A percentile compares a stretch with the other conserved stretches of the same genome.
Evolutionary conservation across 35 echinoderm and acorn worm species (phyloP).

Genomic region (Hemicentrotus pulcherrimus): DNA sequence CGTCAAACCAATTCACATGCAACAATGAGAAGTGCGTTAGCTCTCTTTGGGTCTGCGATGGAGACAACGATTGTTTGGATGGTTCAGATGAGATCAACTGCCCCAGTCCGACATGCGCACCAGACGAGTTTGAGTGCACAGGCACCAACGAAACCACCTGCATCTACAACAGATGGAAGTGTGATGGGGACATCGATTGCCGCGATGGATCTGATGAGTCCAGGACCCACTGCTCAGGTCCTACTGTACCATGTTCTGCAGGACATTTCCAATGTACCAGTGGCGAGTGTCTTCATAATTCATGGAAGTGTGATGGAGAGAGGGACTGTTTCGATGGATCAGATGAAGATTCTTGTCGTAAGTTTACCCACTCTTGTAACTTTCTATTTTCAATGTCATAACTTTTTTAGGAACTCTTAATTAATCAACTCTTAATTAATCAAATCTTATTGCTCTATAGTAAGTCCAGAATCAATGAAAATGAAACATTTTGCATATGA

Average conservation of each 20-base stretch:
- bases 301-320: conserved; percentile 83
- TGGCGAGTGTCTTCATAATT: conserved; percentile 69
- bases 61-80: conserved; percentile 77
- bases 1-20: conserved; percentile 70
- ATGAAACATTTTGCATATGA: no score
- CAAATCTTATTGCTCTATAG: no score
- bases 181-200: conserved; percentile 71
- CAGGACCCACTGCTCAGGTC: not conserved
- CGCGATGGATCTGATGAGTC: conserved; percentile 61
- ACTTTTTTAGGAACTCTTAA: no score
- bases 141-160: conserved; percentile 53
- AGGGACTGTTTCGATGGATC: conserved; percentile 69
- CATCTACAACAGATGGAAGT: conserved; percentile 59
- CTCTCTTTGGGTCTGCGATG: conserved; percentile 76
- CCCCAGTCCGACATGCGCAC: conserved; percentile 54
- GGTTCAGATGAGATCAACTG: conserved; percentile 69
- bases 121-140: conserved; percentile 69
- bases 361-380: conserved; percentile 28
- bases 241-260: conserved; percentile 27
- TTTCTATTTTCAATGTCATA: no score
- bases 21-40: conserved; percentile 77
- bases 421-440: no score
- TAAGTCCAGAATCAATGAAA: no score
- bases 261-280: conserved; percentile 59
- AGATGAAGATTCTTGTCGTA: conserved; percentile 74